Base-by-base conservation (phyloP, 2,888 invertebrate genomes). In the Fragum whitleyi region DNA sequence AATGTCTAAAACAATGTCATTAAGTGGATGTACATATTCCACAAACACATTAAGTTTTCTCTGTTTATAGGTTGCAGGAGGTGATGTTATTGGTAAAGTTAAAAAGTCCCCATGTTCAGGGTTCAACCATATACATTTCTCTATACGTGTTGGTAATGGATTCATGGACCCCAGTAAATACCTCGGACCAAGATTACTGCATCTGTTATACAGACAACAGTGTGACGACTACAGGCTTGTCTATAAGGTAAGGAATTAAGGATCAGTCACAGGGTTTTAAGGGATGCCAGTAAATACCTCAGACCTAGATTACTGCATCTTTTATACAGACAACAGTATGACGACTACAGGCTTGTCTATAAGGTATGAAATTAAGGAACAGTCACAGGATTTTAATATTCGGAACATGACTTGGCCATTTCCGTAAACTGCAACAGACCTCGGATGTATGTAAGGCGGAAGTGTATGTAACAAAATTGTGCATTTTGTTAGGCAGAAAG, bases 81-180 rank as follows among this genome's bases (percentile, higher is more conserved):
- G 91, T 0, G 85, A 88, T 53, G 42, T 74, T 16, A 88, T 91
- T 29, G 90, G 91, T 9, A 78, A 42, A 51, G 85, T 77, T 3
- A 71, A 67, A 0, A 21, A 39, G 6, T 87, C 89, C 0, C 67
- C 62, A 1, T 89, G 89, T 70, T 26, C n/a, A 11, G 77, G 74
- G n/a, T 47, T 39, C 11, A 87, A 90, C 74, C 90, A 90, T 70
- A 87, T 91, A 47, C 91, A 91, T 78, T 65, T 90, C 19, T 79
- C 90, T n/a, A 79, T 90, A 26, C 74, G 55, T 39, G 86, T 81
- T 57, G 73, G 76, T n/a, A 74, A 57, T n/a, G 61, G 61, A 16
- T 61, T 61, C 19, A 74, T 85, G 19, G 77, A 83, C 32, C 83
- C 83, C 19, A 79, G 67, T 36, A 74, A 77, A 28, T 83, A 77